Base-by-base conservation (phyloP, 2,888 invertebrate species). In the Odontomyia ornata region DNA sequence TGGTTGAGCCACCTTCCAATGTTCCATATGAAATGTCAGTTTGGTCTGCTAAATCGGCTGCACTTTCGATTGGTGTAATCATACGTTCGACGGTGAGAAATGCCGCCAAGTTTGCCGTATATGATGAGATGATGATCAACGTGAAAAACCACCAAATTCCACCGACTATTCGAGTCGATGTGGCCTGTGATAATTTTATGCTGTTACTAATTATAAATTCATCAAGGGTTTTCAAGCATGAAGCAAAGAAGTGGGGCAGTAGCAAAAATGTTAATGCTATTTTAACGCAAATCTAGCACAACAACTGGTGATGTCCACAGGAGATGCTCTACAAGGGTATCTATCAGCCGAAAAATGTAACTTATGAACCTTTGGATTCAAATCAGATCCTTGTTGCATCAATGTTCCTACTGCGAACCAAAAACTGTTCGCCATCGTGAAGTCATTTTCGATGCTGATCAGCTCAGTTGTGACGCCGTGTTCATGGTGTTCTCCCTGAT, bases 101-200 rank as follows among this genome's bases (percentile, higher is more conserved):
- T 1, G 99, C 99, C 0, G 99, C 99, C 83, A 99, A 88, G 88
- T 86, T 86, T 15, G 99, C 99, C 4, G 99, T 99, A 88, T 99
- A 99, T 5, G 99, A 98, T 0, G 98, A 97, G 79, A 99, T 95
- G 85, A 99, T 97, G 85, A 99, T 99, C 56, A 99, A 90, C 0
- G 98, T 99, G 88, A 99, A 99, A 88, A 99, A 99, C 98, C 99
- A 99, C 99, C 99, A 99, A 82, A 96, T 95, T 0, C 95, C 97
- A 11, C 98, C 97, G 5, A 99, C 97, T 80, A 99, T 95, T 75
- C 99, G 89, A 0, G 99, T 99, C 4, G 95, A 95, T 1, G 95
- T 94, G 1, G 95, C 95, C 95, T 95, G 83, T 13, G 11, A 23
- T 21, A 25, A 25, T 60, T 60, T 18, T 13, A 18, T 36, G 3